Conservation (phyloP, 2,888 invertebrate species). For the Busseola fusca region DNA sequence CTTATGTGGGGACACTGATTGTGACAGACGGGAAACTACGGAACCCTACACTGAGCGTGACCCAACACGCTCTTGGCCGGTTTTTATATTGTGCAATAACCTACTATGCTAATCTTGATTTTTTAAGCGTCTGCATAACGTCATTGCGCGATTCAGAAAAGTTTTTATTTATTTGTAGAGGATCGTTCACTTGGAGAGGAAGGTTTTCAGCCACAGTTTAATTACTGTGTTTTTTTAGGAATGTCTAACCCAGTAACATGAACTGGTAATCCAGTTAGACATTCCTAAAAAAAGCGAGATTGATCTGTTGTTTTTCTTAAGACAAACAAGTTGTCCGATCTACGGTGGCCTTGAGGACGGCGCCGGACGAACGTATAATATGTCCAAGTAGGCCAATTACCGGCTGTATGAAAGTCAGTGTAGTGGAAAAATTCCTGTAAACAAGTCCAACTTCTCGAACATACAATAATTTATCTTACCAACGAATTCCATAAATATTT, state of each 20-base stretch:
- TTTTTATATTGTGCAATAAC: too few relatives aligned
- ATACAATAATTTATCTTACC: constrained; percentile 13
- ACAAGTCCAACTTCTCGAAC: constrained; percentile 7
- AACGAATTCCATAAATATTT: constrained; percentile 27
- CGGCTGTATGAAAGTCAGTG: constrained; percentile 45
- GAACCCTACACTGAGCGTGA: too few relatives aligned
- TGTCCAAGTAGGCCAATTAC: constrained; percentile 62
- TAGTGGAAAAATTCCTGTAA: constrained; percentile 46
- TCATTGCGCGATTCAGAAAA: not conserved
- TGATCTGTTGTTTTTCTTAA: constrained; percentile 49
- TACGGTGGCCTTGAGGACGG: constrained; percentile 52
- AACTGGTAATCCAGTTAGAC: constrained; percentile 19
- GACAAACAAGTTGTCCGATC: constrained; percentile 53
- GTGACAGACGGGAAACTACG: too few relatives aligned
- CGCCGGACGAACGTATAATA: constrained; percentile 46
- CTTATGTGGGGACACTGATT: too few relatives aligned
- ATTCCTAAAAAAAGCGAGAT: constrained; percentile 28
- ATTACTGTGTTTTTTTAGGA: too few relatives aligned
- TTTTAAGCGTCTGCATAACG: not conserved
- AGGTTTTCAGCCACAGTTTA: constrained; percentile 19
- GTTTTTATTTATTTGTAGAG: not conserved
- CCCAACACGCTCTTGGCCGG: too few relatives aligned
- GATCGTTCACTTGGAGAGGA: not conserved
- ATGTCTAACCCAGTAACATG: too few relatives aligned
- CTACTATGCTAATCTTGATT: constrained; percentile 8